These are phyloP conservation scores for Alviniconcha marisindica DNA, from an alignment of 1,140 invertebrate species.

Conservation along the genomic window DNA sequence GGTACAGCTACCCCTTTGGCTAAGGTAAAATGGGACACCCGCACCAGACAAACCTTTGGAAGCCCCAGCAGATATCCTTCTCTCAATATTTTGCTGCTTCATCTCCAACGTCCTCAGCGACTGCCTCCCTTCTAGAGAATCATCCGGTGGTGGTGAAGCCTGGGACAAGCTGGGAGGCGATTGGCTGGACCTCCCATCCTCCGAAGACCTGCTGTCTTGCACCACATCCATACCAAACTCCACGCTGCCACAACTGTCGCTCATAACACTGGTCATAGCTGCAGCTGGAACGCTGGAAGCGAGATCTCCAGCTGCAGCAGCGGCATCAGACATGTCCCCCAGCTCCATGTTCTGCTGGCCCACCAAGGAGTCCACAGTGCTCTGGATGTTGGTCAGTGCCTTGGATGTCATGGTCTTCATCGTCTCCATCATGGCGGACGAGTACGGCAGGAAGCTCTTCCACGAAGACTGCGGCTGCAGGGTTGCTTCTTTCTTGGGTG, in stretches of 20 bases:
- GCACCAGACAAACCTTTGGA: conserved; percentile 24
- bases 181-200: conserved; percentile 13
- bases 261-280: background rate
- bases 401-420: conserved; percentile 64
- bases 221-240: conserved; percentile 30
- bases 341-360: conserved; percentile 39
- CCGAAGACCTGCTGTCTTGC: background rate
- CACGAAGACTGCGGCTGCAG: conserved; percentile 21
- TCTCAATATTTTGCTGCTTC: conserved; percentile 56
- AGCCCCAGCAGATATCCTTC: conserved; percentile 19
- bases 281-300: background rate
- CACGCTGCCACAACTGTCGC: conserved; percentile 30
- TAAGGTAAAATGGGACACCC: too few species aligned
- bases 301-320: background rate
- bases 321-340: conserved; percentile 31
- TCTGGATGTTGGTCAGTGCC: conserved; percentile 59
- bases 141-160: background rate
- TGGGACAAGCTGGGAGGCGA: conserved; percentile 20
- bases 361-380: conserved; percentile 37
- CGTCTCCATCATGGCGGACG: conserved; percentile 48
- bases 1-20: too few species aligned
- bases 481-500: conserved; percentile 1
- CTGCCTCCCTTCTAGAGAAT: conserved; percentile 33
- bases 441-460: conserved; percentile 80
- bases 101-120: conserved; percentile 56